These are phyloP conservation scores for Guaruba guarouba DNA, from an alignment of 2,113 vertebrate species.

Conservation along the genomic window DNA sequence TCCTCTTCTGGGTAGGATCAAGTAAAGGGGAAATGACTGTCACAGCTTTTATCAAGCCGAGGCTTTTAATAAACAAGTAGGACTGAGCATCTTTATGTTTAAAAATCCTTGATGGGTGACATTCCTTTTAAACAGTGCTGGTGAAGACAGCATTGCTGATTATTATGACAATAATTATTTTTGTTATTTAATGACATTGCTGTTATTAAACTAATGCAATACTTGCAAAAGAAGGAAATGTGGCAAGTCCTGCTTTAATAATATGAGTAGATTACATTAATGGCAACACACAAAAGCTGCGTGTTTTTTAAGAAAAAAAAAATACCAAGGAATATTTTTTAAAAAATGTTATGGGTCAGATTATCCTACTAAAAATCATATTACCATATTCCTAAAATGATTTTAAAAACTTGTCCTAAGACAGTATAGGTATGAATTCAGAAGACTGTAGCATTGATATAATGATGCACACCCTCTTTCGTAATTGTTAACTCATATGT, in stretches of 20 bases:
- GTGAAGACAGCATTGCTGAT: background rate
- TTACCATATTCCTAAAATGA: background rate
- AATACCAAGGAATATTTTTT: background rate
- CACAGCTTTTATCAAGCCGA: background rate
- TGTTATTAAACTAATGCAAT: background rate
- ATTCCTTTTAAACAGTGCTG: background rate
- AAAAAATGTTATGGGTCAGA: background rate
- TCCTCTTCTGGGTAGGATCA: background rate
- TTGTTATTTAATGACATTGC: background rate
- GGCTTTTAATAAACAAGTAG: background rate
- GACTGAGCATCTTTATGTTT: background rate
- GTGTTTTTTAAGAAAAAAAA: background rate
- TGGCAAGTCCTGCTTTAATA: background rate
- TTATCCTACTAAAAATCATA: background rate
- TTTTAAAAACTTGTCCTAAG: background rate
- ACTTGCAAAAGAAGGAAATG: background rate
- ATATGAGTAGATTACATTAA: background rate
- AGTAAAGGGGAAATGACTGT: background rate
- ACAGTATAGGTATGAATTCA: background rate
- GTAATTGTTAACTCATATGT: background rate
- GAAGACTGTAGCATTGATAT: background rate
- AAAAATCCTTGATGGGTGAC: background rate
- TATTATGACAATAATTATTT: background rate
- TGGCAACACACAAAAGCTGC: background rate
- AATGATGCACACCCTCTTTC: background rate